A percentile compares a stretch with the other conserved stretches of the same genome.
These are phyloP conservation scores for Muscicapa comitata DNA, from an alignment of 2,797 vertebrate genomes.

Conservation along the genomic window DNA sequence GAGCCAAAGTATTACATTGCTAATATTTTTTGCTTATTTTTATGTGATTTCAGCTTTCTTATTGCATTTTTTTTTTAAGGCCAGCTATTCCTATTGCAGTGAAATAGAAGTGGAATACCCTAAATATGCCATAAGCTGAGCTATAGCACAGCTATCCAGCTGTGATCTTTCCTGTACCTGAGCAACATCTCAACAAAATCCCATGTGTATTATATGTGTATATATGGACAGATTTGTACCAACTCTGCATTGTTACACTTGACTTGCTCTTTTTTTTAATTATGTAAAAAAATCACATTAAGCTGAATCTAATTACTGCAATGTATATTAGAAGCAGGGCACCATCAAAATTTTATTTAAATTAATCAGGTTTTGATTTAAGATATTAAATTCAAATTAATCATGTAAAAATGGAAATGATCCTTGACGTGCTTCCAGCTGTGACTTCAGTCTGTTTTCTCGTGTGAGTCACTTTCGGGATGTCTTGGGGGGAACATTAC, in stretches of 20 bases:
- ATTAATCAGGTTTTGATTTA: conserved; percentile 99
- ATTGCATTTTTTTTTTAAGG: neutral
- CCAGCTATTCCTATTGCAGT: neutral
- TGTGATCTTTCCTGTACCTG: conserved; percentile 46
- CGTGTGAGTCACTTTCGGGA: conserved; percentile 92
- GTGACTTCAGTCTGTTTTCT: conserved; percentile 95
- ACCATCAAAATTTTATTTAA: conserved; percentile 99
- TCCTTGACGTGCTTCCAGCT: conserved; percentile 99
- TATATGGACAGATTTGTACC: conserved; percentile 78
- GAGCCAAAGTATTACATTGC: neutral
- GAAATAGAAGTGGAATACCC: neutral
- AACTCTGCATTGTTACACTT: conserved; percentile 81
- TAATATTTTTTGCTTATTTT: neutral
- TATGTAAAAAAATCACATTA: conserved; percentile 87
- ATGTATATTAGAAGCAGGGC: conserved; percentile 92
- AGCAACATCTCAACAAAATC: conserved; percentile 24
- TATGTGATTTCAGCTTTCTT: neutral
- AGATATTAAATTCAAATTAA: conserved; percentile 99
- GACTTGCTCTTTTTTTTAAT: conserved; percentile 84
- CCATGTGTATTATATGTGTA: conserved; percentile 59
- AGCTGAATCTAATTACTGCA: conserved; percentile 91
- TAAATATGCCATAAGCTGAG: neutral
- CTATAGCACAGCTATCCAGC: neutral
- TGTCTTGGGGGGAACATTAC: conserved; percentile 98
- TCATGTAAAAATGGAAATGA: conserved; percentile 99